Base-by-base conservation (phyloP, 2,888 invertebrate genomes). In the Myopa testacea region DNA sequence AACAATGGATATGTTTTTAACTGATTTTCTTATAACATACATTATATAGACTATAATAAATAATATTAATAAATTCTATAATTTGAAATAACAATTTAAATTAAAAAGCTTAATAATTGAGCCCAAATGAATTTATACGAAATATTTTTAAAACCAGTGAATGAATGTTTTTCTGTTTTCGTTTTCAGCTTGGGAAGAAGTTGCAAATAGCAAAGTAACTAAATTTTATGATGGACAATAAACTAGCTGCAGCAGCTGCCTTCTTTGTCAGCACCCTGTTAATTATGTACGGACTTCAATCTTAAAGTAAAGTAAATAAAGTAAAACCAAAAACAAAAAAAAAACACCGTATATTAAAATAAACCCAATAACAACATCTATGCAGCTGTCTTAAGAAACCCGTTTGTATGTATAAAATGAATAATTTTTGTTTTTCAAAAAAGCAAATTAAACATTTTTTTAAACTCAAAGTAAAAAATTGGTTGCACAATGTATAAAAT, bases 131-230 rank as follows among this genome's bases (percentile, higher is more conserved):
- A 50, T 50, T 10, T 50, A 10, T 50, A 50, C 1, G 50, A 8
- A 8, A 14, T 50, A 10, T 50, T 50, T 50, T 50, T 16, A 55
- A 26, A 38, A 62, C 37, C 50, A 45, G 10, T 45, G 6, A 10
- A 45, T 45, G 10, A 45, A 45, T 45, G 6, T 45, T 10, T 6
- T 45, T 45, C 7, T 6, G 10, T 45, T 45, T 45, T 68, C 58
- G 62, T 50, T 71, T 71, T 72, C 91, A 95, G 95, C 94, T 77
- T 95, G 95, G 95, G 93, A 94, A 84, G 94, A 94, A 85, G 91
- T 93, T 85, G 91, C 91, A 70, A 90, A 90, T 81, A 90, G 91
- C 82, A 90, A 91, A 84, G 90, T 91, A 86, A 91, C 92, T 80
- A 90, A 91, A 86, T 92, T 91, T 89, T 93, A 92, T 85, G 91